These are phyloP conservation scores for Brachyhypopomus occidentalis DNA, from an alignment of 2,113 vertebrate species.

Conservation along the genomic window DNA sequence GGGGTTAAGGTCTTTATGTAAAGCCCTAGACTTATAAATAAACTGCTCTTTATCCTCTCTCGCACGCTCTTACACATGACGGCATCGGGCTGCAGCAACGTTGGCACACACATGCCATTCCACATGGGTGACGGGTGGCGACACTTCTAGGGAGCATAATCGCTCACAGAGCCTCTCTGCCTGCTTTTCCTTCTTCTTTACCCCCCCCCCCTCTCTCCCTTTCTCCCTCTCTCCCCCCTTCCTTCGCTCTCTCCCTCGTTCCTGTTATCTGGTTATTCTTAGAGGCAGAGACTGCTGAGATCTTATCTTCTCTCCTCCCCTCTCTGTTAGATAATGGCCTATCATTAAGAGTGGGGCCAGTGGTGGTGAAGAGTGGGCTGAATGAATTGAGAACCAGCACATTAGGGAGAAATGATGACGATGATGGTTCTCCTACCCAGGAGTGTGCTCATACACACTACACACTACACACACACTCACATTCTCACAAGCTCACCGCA, in stretches of 20 bases:
- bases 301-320: slow-evolving; percentile 45
- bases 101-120: slow-evolving; percentile 48
- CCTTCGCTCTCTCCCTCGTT: slow-evolving; percentile 1
- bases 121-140: slow-evolving; percentile 30
- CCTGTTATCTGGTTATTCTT: slow-evolving; percentile 50
- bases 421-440: not conserved
- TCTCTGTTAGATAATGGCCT: slow-evolving; percentile 47
- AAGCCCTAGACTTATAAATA: slow-evolving; percentile 41
- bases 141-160: slow-evolving; percentile 40
- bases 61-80: slow-evolving; percentile 32
- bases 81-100: slow-evolving; percentile 14
- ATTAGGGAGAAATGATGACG: slow-evolving; percentile 30
- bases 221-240: slow-evolving; percentile 6
- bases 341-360: slow-evolving; percentile 42
- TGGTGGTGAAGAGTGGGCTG: slow-evolving; percentile 6
- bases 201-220: slow-evolving; percentile 13
- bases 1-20: slow-evolving; percentile 29
- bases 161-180: not conserved
- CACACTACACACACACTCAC: not conserved
- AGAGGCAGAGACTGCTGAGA: slow-evolving; percentile 29
- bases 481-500: not conserved
- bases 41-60: slow-evolving; percentile 32
- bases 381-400: slow-evolving; percentile 1
- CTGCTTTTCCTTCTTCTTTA: not conserved
- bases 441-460: not conserved